These are phyloP conservation scores for Cassiopea xamachana DNA, from an alignment of 30 jellyfish, hydroid and myxozoan species.

Conservation along the genomic window DNA sequence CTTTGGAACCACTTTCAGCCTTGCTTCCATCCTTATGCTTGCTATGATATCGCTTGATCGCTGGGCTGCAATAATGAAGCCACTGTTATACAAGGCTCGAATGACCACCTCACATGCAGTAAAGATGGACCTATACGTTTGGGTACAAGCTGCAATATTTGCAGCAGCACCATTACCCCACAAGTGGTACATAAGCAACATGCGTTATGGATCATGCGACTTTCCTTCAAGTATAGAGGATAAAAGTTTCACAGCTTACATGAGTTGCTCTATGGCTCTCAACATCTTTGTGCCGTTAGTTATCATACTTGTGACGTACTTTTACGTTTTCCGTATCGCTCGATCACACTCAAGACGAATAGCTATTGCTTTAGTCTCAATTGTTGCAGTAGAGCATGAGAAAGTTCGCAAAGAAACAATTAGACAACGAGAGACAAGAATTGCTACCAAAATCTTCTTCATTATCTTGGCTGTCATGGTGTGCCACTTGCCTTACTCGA, in stretches of 20 bases:
- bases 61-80: conserved; percentile 91
- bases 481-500: conserved; percentile 85
- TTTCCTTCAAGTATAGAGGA: conserved; percentile 50
- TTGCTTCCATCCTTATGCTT: conserved; percentile 82
- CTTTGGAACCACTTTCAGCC: conserved; percentile 75
- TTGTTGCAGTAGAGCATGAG: conserved; percentile 54
- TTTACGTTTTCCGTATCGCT: conserved; percentile 85
- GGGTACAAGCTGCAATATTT: conserved; percentile 80
- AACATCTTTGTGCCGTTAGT: conserved; percentile 72
- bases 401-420: conserved; percentile 69
- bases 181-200: conserved; percentile 71
- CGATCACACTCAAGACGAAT: conserved; percentile 86
- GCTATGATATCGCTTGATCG: conserved; percentile 88
- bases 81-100: conserved; percentile 80
- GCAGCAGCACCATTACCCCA: conserved; percentile 64
- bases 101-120: conserved; percentile 80
- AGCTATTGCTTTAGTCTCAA: conserved; percentile 74
- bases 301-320: conserved; percentile 77
- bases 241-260: conserved; percentile 50
- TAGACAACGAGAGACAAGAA: conserved; percentile 86
- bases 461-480: conserved; percentile 81
- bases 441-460: conserved; percentile 80
- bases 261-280: conserved; percentile 41
- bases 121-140: conserved; percentile 58
- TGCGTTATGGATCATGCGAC: conserved; percentile 71